A percentile compares a stretch with the other conserved stretches of the same genome.
phyloP scores from a whole-genome alignment of 2,888 invertebrate genomes.

The Aelia acuminata region DNA sequence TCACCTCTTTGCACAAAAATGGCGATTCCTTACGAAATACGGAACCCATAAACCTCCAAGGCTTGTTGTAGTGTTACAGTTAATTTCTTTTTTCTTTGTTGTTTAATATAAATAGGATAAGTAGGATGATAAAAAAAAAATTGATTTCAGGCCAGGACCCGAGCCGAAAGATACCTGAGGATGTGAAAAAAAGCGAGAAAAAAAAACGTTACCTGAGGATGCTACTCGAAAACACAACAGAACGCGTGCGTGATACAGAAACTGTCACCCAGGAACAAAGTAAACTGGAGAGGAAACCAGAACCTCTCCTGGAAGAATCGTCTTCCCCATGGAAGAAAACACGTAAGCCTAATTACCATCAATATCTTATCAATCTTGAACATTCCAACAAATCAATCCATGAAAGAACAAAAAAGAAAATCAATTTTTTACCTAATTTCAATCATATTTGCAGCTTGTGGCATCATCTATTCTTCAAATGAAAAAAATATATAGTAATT shows the following conservation, averaged over 20 bases:
- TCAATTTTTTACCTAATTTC: no score
- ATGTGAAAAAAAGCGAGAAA: no score
- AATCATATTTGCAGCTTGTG: no score
- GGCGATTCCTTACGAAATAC: no score
- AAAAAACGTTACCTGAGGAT: background rate
- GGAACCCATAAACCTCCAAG: no score
- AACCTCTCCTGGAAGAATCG: background rate
- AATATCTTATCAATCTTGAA: background rate
- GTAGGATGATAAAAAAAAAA: background rate
- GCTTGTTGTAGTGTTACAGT: no score
- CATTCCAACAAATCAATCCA: no score
- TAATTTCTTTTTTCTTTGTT: no score
- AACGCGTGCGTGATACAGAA: background rate
- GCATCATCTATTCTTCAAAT: no score
- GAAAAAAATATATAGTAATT: no score
- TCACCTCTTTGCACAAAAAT: no score
- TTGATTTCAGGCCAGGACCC: slow-evolving; percentile 3
- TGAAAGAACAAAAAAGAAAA: no score
- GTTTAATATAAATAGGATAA: background rate
- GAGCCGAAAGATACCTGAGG: background rate
- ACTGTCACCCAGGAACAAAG: background rate
- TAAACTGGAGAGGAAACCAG: slow-evolving; percentile 8
- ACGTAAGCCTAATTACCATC: background rate
- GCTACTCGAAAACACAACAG: background rate
- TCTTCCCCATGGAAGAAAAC: slow-evolving; percentile 13